Percentiles rank a stretch among this genome's conserved stretches.
Evolutionary conservation across 2,113 vertebrate species (phyloP).

Genomic region (Tetrax tetrax): DNA sequence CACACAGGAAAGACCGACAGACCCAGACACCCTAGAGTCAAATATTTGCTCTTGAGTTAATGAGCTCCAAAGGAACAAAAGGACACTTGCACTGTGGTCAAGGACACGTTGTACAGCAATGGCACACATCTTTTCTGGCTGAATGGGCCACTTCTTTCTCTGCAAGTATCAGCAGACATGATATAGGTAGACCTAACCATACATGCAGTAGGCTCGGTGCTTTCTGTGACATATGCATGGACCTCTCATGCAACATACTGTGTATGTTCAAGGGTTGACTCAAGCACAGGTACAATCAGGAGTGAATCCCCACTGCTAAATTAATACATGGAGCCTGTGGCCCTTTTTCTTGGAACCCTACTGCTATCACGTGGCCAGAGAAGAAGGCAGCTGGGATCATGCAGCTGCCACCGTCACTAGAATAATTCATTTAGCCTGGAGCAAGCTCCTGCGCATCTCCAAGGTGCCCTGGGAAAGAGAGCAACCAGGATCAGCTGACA

Average conservation of each 20-base stretch:
- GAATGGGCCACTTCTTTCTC: neutral
- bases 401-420: constrained; percentile 28
- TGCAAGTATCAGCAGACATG: neutral
- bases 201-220: neutral
- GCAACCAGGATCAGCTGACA: constrained; percentile 28
- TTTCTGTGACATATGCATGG: neutral
- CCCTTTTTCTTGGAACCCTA: constrained; percentile 55
- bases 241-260: neutral
- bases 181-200: neutral
- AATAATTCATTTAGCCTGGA: constrained; percentile 63
- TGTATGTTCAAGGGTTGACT: neutral
- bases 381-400: constrained; percentile 53
- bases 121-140: neutral
- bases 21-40: neutral
- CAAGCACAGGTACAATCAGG: neutral
- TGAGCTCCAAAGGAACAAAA: neutral
- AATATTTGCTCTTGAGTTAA: neutral
- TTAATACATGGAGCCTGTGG: neutral
- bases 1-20: neutral
- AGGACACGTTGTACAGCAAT: neutral
- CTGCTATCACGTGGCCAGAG: constrained; percentile 62
- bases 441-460: constrained; percentile 34
- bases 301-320: neutral
- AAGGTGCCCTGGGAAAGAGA: constrained; percentile 59
- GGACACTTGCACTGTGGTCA: neutral